A percentile compares a stretch with the other conserved stretches of the same genome.
Evolutionary conservation across 37 sponge, comb jelly and placozoan species (phyloP).

Genomic region (Haliclona indistincta): DNA sequence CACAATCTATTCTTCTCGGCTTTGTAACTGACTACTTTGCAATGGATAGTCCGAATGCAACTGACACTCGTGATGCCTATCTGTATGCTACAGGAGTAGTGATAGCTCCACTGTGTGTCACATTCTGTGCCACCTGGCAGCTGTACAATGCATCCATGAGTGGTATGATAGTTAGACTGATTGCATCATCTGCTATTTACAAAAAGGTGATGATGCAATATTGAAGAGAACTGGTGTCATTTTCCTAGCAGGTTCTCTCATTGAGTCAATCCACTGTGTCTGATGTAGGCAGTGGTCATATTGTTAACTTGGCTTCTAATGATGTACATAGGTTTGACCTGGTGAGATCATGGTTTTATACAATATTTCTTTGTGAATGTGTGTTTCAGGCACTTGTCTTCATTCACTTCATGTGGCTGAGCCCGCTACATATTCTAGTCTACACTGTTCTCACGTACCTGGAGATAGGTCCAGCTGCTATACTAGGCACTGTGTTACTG

Average conservation of each 20-base stretch:
- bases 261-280: slow-evolving; percentile 62
- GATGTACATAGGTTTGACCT: slow-evolving; percentile 80
- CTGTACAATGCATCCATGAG: slow-evolving; percentile 20
- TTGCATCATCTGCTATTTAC: slow-evolving; percentile 57
- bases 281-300: too few relatives aligned
- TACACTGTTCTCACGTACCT: slow-evolving; percentile 39
- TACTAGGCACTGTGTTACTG: slow-evolving; percentile 18
- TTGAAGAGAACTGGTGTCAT: neutral
- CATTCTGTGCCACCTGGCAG: neutral
- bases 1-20: slow-evolving; percentile 55
- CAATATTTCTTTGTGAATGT: neutral
- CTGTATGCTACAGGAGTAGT: slow-evolving; percentile 54
- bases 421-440: slow-evolving; percentile 41
- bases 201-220: slow-evolving; percentile 35
- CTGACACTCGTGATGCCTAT: slow-evolving; percentile 64
- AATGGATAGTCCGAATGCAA: slow-evolving; percentile 9
- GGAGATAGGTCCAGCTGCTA: slow-evolving; percentile 42
- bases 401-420: slow-evolving; percentile 42
- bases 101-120: neutral
- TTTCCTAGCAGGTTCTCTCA: slow-evolving; percentile 30
- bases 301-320: slow-evolving; percentile 41
- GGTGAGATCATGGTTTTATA: slow-evolving; percentile 18
- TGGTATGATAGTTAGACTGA: slow-evolving; percentile 54
- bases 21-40: slow-evolving; percentile 60
- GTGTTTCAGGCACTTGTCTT: slow-evolving; percentile 54